A percentile compares a stretch with the other conserved stretches of the same genome.
phyloP scores from a whole-genome alignment of 2,888 invertebrate genomes.

The Drosophila sordidula region DNA sequence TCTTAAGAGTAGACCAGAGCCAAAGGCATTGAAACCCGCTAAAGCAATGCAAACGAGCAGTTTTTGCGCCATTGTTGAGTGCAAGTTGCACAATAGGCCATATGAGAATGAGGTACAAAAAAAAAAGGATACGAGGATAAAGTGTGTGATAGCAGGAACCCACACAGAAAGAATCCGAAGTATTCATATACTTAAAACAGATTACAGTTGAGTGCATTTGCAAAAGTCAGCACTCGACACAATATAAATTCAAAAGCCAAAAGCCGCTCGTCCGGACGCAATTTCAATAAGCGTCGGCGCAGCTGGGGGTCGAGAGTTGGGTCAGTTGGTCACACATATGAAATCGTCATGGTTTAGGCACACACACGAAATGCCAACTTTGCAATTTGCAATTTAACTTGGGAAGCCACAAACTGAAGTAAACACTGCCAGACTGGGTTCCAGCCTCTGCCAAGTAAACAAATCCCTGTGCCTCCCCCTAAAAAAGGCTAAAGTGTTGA shows the following conservation, averaged over 20 bases:
- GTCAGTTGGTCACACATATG: constrained; percentile 62
- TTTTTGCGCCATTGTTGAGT: constrained; percentile 37
- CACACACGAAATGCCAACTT: constrained; percentile 66
- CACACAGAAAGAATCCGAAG: constrained; percentile 1
- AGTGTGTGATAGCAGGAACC: neutral
- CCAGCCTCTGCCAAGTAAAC: constrained; percentile 30
- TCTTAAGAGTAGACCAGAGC: constrained; percentile 17
- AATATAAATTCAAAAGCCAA: constrained; percentile 74
- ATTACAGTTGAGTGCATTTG: constrained; percentile 78
- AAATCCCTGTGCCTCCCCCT: constrained; percentile 13
- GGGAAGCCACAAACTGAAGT: constrained; percentile 64
- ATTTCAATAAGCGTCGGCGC: constrained; percentile 68
- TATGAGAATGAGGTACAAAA: constrained; percentile 7
- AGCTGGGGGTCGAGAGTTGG: constrained; percentile 61
- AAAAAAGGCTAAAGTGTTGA: constrained; percentile 58
- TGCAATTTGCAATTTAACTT: constrained; percentile 74
- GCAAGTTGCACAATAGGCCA: constrained; percentile 23
- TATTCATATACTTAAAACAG: constrained; percentile 65
- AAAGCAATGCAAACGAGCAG: constrained; percentile 35
- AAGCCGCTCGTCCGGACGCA: constrained; percentile 27
- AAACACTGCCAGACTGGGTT: constrained; percentile 49
- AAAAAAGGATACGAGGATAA: constrained; percentile 13
- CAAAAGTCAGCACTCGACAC: constrained; percentile 75
- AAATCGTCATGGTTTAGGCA: constrained; percentile 61
- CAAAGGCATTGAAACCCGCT: constrained; percentile 3